phyloP scores from a whole-genome alignment of 2,113 vertebrate genomes.

The Microtus ochrogaster region DNA sequence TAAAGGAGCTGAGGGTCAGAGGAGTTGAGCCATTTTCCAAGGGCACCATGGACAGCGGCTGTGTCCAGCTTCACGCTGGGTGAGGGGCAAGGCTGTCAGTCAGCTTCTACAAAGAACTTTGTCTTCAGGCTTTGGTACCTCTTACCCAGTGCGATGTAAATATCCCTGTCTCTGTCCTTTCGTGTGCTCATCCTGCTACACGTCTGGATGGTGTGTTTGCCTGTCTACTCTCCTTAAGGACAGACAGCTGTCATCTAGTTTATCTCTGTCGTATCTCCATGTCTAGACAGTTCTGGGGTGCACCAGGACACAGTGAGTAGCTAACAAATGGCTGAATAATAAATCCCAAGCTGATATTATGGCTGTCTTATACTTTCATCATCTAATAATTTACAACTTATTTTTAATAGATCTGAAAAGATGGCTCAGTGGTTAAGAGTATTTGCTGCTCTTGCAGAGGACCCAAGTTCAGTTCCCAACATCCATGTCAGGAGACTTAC shows the following conservation, averaged over 20 bases:
- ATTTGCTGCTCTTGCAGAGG: not conserved
- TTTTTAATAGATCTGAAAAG: not conserved
- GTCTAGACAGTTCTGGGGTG: not conserved
- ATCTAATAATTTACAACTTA: no score
- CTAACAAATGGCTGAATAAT: not conserved
- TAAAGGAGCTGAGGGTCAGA: not conserved
- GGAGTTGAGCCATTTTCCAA: not conserved
- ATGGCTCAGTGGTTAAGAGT: not conserved
- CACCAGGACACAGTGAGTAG: not conserved
- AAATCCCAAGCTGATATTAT: no score
- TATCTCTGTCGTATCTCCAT: accelerated
- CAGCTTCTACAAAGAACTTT: not conserved
- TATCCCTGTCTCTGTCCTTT: not conserved
- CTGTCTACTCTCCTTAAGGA: not conserved
- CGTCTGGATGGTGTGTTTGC: accelerated
- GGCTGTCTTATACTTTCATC: not conserved
- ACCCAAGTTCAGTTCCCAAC: not conserved
- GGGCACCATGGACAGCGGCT: not conserved
- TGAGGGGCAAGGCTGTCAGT: not conserved
- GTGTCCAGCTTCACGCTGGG: not conserved
- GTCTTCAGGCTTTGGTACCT: not conserved
- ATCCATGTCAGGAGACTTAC: no score
- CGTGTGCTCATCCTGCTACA: not conserved
- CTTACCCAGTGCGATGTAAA: accelerated
- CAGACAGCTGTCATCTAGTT: not conserved